A percentile compares a stretch with the other conserved stretches of the same genome.
Conservation (phyloP, 2,888 invertebrate genomes). For the Esperia sulphurella region DNA sequence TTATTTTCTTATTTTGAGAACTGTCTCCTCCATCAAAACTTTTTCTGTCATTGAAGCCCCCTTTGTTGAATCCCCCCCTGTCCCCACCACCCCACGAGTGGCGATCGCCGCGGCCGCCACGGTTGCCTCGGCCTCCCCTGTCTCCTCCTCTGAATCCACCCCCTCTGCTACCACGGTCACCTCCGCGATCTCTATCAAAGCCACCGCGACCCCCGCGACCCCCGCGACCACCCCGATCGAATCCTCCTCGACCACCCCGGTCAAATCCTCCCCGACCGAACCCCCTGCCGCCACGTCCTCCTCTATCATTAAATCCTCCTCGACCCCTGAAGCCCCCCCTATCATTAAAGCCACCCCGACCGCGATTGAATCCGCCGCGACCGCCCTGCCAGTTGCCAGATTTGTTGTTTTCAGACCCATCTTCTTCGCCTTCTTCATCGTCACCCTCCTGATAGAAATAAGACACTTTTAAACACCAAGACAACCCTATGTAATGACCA, state of each 20-base stretch:
- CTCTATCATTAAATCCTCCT: slow-evolving; percentile 35
- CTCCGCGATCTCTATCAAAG: slow-evolving; percentile 27
- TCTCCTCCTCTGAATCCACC: slow-evolving; percentile 61
- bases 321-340: slow-evolving; percentile 42
- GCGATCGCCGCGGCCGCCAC: slow-evolving; percentile 23
- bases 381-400: slow-evolving; percentile 47
- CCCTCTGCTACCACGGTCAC: slow-evolving; percentile 27
- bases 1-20: slow-evolving; percentile 87
- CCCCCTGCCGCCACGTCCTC: slow-evolving; percentile 42
- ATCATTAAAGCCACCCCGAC: slow-evolving; percentile 47
- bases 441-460: slow-evolving; percentile 40
- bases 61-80: slow-evolving; percentile 60
- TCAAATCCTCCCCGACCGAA: slow-evolving; percentile 39
- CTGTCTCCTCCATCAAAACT: slow-evolving; percentile 79
- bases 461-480: slow-evolving; percentile 65
- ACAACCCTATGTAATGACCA: slow-evolving; percentile 63
- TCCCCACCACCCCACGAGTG: slow-evolving; percentile 65
- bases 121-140: slow-evolving; percentile 38
- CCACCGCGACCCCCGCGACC: slow-evolving; percentile 36
- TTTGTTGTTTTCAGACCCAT: slow-evolving; percentile 37
- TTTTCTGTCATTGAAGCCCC: slow-evolving; percentile 81
- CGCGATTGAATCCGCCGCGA: slow-evolving; percentile 34
- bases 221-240: slow-evolving; percentile 38
- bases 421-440: slow-evolving; percentile 38
- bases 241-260: slow-evolving; percentile 44